Evolutionary conservation across 2,888 invertebrate genomes (phyloP).

Genomic region (Carterocephalus palaemon): DNA sequence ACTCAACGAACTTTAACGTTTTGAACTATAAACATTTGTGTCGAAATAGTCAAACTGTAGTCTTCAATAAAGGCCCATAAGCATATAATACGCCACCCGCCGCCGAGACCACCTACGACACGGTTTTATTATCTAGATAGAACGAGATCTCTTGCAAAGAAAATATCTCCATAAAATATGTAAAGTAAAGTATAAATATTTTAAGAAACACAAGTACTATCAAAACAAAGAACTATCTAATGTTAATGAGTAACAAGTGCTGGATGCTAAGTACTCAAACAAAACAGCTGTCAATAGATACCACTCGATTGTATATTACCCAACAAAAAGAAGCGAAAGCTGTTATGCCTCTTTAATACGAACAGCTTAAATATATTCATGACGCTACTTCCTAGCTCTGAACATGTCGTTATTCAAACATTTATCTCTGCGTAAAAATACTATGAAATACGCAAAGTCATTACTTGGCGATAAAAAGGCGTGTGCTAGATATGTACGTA

Average conservation of each 20-base stretch:
- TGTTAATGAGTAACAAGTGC: no score
- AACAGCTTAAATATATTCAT: neutral
- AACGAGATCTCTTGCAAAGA: conserved; percentile 42
- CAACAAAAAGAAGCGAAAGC: no score
- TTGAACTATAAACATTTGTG: conserved; percentile 31
- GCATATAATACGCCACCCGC: conserved; percentile 56
- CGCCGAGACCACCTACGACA: conserved; percentile 63
- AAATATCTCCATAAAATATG: conserved; percentile 46
- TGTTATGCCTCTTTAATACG: no score
- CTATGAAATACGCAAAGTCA: conserved; percentile 12
- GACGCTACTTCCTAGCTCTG: neutral
- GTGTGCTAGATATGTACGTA: conserved; percentile 7
- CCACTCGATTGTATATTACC: no score
- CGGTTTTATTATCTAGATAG: conserved; percentile 53
- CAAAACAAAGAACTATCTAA: no score
- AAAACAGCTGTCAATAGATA: no score
- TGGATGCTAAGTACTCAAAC: no score
- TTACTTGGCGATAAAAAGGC: conserved; percentile 19
- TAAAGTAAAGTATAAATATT: no score
- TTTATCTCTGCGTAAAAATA: conserved; percentile 9
- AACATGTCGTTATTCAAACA: conserved; percentile 8
- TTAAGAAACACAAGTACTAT: no score
- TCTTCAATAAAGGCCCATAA: conserved; percentile 65
- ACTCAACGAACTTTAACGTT: conserved; percentile 23
- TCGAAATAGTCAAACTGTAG: conserved; percentile 61